Conservation (phyloP, 2,113 vertebrate species). For the Corythornis cristatus region DNA sequence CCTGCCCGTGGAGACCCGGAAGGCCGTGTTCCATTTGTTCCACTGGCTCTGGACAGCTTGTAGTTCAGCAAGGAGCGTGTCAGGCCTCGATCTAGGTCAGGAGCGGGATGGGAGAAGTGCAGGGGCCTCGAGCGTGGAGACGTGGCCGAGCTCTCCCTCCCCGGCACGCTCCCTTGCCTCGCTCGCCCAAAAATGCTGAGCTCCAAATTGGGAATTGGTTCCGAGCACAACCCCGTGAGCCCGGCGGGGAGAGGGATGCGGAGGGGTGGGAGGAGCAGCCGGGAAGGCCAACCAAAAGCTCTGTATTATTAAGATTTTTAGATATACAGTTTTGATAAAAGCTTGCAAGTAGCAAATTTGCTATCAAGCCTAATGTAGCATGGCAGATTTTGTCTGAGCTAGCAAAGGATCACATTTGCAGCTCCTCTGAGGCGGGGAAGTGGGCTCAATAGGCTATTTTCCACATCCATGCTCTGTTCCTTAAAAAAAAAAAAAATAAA, state of each 20-base stretch:
- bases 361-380: slow-evolving; percentile 80
- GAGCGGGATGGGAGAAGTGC: background rate
- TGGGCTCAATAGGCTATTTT: slow-evolving; percentile 77
- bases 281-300: slow-evolving; percentile 24
- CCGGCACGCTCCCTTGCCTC: background rate
- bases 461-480: slow-evolving; percentile 65
- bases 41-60: background rate
- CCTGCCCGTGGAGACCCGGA: slow-evolving; percentile 15
- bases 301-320: slow-evolving; percentile 77
- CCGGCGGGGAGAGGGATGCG: background rate
- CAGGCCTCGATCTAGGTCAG: slow-evolving; percentile 37
- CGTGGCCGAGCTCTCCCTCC: background rate
- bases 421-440: slow-evolving; percentile 73
- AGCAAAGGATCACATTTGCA: slow-evolving; percentile 79
- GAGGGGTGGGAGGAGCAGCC: background rate
- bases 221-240: slow-evolving; percentile 34
- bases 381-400: slow-evolving; percentile 80
- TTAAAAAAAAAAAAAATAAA: background rate
- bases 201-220: slow-evolving; percentile 75
- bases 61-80: slow-evolving; percentile 48
- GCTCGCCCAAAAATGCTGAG: slow-evolving; percentile 50
- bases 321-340: slow-evolving; percentile 81
- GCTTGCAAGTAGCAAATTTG: slow-evolving; percentile 79
- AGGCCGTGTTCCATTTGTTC: slow-evolving; percentile 57
- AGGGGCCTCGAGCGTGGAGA: background rate